Percentiles rank a stretch among this genome's conserved stretches.
These are phyloP conservation scores for Emberiza fucata DNA, from an alignment of 2,113 vertebrate species.

Conservation along the genomic window DNA sequence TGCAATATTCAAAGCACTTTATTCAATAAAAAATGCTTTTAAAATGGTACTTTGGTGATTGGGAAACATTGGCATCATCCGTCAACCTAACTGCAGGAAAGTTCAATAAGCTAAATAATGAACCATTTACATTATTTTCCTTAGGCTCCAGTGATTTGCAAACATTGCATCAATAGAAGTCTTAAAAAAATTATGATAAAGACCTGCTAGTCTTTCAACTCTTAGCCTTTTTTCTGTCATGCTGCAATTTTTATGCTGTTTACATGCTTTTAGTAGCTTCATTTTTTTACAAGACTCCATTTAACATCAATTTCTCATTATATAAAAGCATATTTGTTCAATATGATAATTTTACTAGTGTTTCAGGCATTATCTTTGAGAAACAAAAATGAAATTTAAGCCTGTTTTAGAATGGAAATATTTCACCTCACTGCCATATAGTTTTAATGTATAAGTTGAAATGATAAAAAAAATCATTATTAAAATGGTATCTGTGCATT, in stretches of 20 bases:
- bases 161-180: conserved; percentile 75
- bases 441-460: not conserved
- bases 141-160: conserved; percentile 72
- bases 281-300: conserved; percentile 13
- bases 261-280: conserved; percentile 5
- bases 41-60: conserved; percentile 75
- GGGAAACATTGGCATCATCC: conserved; percentile 74
- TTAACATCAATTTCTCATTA: not conserved
- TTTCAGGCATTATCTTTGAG: not conserved
- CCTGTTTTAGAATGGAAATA: not conserved
- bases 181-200: conserved; percentile 87
- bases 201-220: conserved; percentile 66
- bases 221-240: conserved; percentile 5
- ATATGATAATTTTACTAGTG: not conserved
- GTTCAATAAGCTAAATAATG: conserved; percentile 82
- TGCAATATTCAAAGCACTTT: conserved; percentile 77
- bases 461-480: not conserved
- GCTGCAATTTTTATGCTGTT: conserved; percentile 22
- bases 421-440: not conserved
- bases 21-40: conserved; percentile 82
- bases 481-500: not conserved
- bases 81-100: conserved; percentile 73
- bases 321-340: not conserved
- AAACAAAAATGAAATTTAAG: not conserved
- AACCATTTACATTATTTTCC: conserved; percentile 80